Conservation (phyloP, 2,888 invertebrate species). For the Bombyx huttoni region DNA sequence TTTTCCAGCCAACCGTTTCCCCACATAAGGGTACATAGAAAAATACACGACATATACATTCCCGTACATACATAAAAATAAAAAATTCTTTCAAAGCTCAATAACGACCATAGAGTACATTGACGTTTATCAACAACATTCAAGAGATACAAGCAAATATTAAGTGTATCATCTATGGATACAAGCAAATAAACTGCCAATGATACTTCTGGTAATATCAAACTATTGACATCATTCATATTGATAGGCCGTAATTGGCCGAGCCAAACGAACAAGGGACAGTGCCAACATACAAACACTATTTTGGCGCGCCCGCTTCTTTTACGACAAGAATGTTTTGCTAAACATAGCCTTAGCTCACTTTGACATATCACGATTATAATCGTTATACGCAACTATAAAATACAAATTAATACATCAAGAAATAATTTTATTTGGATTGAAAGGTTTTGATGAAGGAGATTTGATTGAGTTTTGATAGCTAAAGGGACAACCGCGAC, state of each 20-base stretch:
- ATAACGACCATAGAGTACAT: too few relatives aligned
- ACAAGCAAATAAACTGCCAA: neutral
- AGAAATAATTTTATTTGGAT: neutral
- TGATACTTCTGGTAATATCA: neutral
- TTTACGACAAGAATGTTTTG: constrained; percentile 1
- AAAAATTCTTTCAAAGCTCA: too few relatives aligned
- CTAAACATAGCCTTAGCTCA: neutral
- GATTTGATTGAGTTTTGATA: too few relatives aligned
- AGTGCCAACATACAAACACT: constrained; percentile 8
- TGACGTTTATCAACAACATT: neutral
- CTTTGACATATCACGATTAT: neutral
- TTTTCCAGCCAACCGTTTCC: too few relatives aligned
- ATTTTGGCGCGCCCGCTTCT: constrained; percentile 24
- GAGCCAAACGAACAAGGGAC: constrained; percentile 19
- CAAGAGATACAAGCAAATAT: neutral
- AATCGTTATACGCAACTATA: neutral
- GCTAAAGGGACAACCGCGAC: too few relatives aligned
- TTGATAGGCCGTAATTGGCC: constrained; percentile 16
- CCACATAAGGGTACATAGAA: too few relatives aligned
- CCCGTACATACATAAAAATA: too few relatives aligned
- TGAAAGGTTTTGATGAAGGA: too few relatives aligned
- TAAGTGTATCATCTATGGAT: too few relatives aligned
- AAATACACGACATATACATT: too few relatives aligned
- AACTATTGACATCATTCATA: constrained; percentile 10
- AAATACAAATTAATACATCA: neutral